Evolutionary conservation across 2,888 invertebrate species (phyloP).

Genomic region (Amiota mariae): DNA sequence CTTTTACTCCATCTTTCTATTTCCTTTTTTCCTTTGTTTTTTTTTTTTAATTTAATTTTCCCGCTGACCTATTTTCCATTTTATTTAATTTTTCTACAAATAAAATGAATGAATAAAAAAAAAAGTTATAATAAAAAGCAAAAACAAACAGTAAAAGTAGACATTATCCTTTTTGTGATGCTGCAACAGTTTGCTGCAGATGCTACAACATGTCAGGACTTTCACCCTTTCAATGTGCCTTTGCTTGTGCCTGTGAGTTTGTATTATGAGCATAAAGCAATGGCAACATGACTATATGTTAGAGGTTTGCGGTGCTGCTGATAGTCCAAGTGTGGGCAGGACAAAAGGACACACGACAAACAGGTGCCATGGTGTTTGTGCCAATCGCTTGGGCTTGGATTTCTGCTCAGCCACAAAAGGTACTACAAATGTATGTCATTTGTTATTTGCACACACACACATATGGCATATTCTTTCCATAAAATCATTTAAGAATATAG

Average conservation of each 20-base stretch:
- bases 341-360: neutral
- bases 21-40: conserved; percentile 27
- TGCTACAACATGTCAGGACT: neutral
- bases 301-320: too few relatives aligned
- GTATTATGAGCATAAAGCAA: neutral
- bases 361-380: conserved; percentile 21
- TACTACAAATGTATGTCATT: conserved; percentile 36
- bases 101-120: conserved; percentile 2
- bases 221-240: neutral
- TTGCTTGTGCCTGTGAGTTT: neutral
- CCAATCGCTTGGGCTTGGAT: neutral
- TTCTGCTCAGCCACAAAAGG: conserved; percentile 18
- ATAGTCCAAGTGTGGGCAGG: neutral
- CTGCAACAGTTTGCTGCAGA: conserved; percentile 23
- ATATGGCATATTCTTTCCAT: neutral
- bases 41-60: conserved; percentile 35
- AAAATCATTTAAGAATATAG: neutral
- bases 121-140: conserved; percentile 1
- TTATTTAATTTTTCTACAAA: conserved; percentile 38
- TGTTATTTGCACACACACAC: conserved; percentile 22
- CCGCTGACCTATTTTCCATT: conserved; percentile 33
- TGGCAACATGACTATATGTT: neutral
- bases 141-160: conserved; percentile 12
- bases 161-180: conserved; percentile 13
- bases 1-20: neutral